These are phyloP conservation scores for Euglossa dilemma DNA, from an alignment of 1,140 invertebrate species.

Conservation along the genomic window DNA sequence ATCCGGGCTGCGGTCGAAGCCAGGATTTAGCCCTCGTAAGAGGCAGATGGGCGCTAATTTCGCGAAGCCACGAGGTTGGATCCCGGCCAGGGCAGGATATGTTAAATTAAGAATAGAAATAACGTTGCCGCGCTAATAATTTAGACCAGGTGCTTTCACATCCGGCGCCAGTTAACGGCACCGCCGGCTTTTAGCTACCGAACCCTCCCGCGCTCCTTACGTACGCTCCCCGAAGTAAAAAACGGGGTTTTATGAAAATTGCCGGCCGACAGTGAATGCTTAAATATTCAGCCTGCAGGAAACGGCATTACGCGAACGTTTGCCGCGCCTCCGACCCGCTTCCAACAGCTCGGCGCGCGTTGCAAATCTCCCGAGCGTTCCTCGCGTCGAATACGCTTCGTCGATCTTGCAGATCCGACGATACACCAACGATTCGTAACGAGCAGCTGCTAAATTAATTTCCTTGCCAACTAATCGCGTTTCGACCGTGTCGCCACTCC, in stretches of 20 bases:
- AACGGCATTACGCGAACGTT: slow-evolving; percentile 8
- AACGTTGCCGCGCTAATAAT: slow-evolving; percentile 57
- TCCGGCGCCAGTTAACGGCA: slow-evolving; percentile 51
- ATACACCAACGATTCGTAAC: neutral
- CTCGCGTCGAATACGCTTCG: neutral
- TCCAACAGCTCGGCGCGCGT: neutral
- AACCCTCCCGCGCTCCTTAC: neutral
- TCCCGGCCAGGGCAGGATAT: slow-evolving; percentile 37
- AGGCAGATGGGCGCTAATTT: neutral
- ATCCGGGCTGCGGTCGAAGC: no score
- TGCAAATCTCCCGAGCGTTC: neutral
- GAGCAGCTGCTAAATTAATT: neutral
- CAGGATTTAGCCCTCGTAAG: neutral
- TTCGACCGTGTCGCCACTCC: neutral
- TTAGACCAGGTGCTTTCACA: slow-evolving; percentile 58
- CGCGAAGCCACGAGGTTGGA: slow-evolving; percentile 50
- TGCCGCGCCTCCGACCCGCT: neutral
- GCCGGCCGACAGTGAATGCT: slow-evolving; percentile 34
- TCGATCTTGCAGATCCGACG: neutral
- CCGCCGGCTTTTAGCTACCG: slow-evolving; percentile 43
- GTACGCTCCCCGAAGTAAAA: neutral
- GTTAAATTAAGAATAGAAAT: slow-evolving; percentile 65
- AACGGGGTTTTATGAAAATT: slow-evolving; percentile 61
- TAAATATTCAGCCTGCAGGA: slow-evolving; percentile 31
- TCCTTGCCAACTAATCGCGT: neutral